Evolutionary conservation across 2,888 invertebrate species (phyloP).

Genomic region (Hetaerina titia): DNA sequence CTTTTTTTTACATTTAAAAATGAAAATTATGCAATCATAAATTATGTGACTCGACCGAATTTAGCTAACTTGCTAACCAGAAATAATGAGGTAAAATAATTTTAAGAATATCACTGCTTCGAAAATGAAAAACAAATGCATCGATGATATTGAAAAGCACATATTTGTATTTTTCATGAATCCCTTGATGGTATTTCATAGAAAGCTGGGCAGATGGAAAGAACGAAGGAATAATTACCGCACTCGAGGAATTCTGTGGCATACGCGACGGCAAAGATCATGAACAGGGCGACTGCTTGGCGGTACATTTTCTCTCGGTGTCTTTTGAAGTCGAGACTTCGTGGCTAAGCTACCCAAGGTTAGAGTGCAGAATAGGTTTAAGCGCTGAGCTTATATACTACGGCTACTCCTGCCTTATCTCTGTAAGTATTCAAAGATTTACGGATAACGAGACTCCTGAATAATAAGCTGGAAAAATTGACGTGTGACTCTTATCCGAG

Average conservation of each 20-base stretch:
- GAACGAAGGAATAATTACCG: not conserved
- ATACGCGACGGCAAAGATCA: not conserved
- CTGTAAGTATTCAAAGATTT: not conserved
- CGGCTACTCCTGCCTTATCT: not conserved
- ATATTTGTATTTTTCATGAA: no score
- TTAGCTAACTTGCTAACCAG: no score
- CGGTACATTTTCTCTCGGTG: not conserved
- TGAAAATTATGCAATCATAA: no score
- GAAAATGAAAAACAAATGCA: no score
- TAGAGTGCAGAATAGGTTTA: not conserved
- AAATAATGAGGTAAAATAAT: no score
- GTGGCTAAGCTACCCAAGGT: not conserved
- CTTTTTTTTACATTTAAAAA: no score
- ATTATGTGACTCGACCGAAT: no score
- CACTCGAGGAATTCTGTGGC: constrained; percentile 38
- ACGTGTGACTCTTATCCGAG: not conserved
- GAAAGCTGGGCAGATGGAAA: no score
- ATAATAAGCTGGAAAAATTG: not conserved
- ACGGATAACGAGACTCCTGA: not conserved
- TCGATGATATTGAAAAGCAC: no score
- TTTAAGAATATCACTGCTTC: no score
- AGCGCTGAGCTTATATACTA: not conserved
- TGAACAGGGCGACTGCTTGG: not conserved
- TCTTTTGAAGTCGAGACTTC: not conserved
- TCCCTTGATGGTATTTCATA: no score